Percentiles rank a stretch among this genome's conserved stretches.
Evolutionary conservation across 2,797 vertebrate species (phyloP).

Genomic region (Sebastes steindachneri): DNA sequence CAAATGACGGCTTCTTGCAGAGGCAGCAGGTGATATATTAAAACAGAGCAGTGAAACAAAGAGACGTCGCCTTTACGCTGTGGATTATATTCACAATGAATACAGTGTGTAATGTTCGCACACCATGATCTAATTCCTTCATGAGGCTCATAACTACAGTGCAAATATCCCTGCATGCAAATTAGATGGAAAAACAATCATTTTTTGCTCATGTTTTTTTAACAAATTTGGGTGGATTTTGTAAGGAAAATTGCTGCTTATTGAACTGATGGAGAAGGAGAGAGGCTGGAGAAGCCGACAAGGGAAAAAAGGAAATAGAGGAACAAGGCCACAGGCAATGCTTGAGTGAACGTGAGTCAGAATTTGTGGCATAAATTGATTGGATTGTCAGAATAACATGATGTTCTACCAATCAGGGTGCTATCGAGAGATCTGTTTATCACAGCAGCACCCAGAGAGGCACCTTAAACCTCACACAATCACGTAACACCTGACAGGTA

Average conservation of each 20-base stretch:
- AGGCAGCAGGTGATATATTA: slow-evolving; percentile 74
- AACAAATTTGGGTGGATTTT: slow-evolving; percentile 13
- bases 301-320: slow-evolving; percentile 41
- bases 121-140: slow-evolving; percentile 22
- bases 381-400: slow-evolving; percentile 68
- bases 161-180: slow-evolving; percentile 40
- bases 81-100: slow-evolving; percentile 41
- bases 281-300: slow-evolving; percentile 34
- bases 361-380: slow-evolving; percentile 74
- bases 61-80: slow-evolving; percentile 25
- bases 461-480: slow-evolving; percentile 29
- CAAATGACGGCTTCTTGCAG: slow-evolving; percentile 62
- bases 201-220: not conserved
- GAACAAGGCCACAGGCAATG: slow-evolving; percentile 66
- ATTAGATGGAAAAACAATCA: slow-evolving; percentile 9
- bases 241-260: slow-evolving; percentile 56
- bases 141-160: slow-evolving; percentile 7
- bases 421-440: slow-evolving; percentile 65
- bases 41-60: slow-evolving; percentile 62
- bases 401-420: slow-evolving; percentile 67
- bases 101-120: slow-evolving; percentile 11
- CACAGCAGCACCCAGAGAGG: slow-evolving; percentile 28
- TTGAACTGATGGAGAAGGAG: slow-evolving; percentile 50
- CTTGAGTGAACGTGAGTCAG: slow-evolving; percentile 71
- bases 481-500: slow-evolving; percentile 34